phyloP scores from a whole-genome alignment of 2,797 vertebrate species.

The Sardinella longiceps region DNA sequence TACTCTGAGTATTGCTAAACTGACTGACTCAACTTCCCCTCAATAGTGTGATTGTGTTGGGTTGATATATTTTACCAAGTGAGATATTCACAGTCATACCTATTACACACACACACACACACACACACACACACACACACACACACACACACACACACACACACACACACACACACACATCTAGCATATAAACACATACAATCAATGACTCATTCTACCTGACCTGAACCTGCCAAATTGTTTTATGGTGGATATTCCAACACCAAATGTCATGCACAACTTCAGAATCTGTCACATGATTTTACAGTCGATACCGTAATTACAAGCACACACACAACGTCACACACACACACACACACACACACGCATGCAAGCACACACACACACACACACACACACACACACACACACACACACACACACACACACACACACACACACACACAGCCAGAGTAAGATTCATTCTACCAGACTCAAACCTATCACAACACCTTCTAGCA shows the following conservation, averaged over 20 bases:
- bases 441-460: background rate
- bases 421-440: background rate
- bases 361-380: background rate
- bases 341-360: conserved; percentile 8
- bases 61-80: no score
- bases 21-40: no score
- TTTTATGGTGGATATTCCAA: background rate
- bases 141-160: background rate
- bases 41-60: no score
- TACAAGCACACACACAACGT: background rate
- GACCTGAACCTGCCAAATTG: background rate
- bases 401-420: background rate
- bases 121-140: background rate
- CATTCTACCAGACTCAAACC: background rate
- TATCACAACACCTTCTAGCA: background rate
- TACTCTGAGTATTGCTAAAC: no score
- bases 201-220: background rate
- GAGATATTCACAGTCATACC: no score
- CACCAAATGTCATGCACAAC: background rate
- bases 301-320: background rate
- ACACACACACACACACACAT: background rate
- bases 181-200: background rate
- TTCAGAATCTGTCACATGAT: background rate
- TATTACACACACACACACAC: background rate
- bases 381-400: background rate